These are phyloP conservation scores for Volucella inflata DNA, from an alignment of 2,888 invertebrate genomes.

Conservation along the genomic window DNA sequence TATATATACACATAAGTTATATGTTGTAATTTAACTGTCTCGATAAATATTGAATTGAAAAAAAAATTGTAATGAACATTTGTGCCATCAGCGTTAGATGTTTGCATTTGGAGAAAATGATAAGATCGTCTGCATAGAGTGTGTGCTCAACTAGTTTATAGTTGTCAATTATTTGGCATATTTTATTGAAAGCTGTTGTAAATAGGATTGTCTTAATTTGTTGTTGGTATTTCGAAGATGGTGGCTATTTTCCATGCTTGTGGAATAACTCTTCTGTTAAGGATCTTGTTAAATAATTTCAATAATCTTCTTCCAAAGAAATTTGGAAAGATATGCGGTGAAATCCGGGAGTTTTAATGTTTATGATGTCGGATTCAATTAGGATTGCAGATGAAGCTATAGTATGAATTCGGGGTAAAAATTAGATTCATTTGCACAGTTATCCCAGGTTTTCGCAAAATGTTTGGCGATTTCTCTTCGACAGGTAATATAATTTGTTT, in stretches of 20 bases:
- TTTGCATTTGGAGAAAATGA: slow-evolving; percentile 13
- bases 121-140: slow-evolving; percentile 13
- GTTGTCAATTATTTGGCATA: slow-evolving; percentile 17
- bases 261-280: neutral
- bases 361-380: slow-evolving; percentile 2
- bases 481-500: neutral
- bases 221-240: slow-evolving; percentile 26
- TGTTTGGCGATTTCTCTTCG: slow-evolving; percentile 6
- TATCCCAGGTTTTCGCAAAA: slow-evolving; percentile 8
- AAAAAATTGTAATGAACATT: neutral
- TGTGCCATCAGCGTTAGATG: neutral
- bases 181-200: slow-evolving; percentile 36
- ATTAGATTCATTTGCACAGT: neutral
- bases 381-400: neutral
- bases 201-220: slow-evolving; percentile 28
- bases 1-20: no score
- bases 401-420: neutral
- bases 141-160: slow-evolving; percentile 1
- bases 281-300: neutral
- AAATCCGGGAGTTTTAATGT: neutral
- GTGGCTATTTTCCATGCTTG: slow-evolving; percentile 17
- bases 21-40: no score
- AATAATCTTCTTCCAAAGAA: neutral
- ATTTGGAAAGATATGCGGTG: neutral
- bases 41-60: no score